Evolutionary conservation across 92 coral and sea anemone species (phyloP).

Genomic region (Diadumene lineata): DNA sequence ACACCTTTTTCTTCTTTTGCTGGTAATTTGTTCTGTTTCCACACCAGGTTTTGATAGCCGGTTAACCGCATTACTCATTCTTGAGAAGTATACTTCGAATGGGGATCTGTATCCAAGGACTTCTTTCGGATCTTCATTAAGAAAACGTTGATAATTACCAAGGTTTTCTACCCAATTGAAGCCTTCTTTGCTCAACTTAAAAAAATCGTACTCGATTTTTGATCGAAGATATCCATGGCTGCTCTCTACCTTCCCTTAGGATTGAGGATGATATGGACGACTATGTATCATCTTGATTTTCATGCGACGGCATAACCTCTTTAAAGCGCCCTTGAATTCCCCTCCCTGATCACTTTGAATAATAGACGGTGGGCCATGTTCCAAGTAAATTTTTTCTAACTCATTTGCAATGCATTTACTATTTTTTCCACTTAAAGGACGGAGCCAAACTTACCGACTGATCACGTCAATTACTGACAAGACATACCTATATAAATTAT

Average conservation of each 20-base stretch:
- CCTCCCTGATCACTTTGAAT: slow-evolving; percentile 33
- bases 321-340: slow-evolving; percentile 46
- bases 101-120: slow-evolving; percentile 35
- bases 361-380: slow-evolving; percentile 18
- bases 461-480: slow-evolving; percentile 29
- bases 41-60: background rate
- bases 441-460: slow-evolving; percentile 31
- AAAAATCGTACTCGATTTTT: background rate
- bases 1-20: slow-evolving; percentile 11
- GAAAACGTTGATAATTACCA: background rate
- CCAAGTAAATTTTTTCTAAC: slow-evolving; percentile 6
- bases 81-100: slow-evolving; percentile 32
- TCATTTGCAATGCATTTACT: slow-evolving; percentile 12
- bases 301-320: background rate
- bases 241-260: slow-evolving; percentile 11
- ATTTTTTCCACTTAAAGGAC: slow-evolving; percentile 6
- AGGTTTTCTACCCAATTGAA: slow-evolving; percentile 5
- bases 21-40: background rate
- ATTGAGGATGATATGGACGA: slow-evolving; percentile 19
- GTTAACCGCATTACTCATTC: slow-evolving; percentile 1
- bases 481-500: background rate
- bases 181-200: slow-evolving; percentile 1
- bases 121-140: slow-evolving; percentile 26
- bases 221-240: background rate
- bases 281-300: background rate